Percentiles rank a stretch among this genome's conserved stretches.
phyloP scores from a whole-genome alignment of 2,113 vertebrate genomes.

The Labeo catla region DNA sequence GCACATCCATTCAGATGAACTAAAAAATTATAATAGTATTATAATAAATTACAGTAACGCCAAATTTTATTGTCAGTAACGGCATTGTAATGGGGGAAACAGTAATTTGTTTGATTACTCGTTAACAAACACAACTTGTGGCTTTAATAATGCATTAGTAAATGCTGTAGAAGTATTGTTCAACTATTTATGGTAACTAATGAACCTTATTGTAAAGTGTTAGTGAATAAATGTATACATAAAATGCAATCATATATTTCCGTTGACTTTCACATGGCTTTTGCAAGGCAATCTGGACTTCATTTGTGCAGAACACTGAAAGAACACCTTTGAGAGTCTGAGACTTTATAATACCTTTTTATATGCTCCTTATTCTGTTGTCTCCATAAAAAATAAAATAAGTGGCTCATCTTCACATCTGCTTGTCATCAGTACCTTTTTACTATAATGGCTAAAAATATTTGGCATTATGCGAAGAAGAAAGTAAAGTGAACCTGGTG shows the following conservation, averaged over 20 bases:
- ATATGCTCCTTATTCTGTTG: neutral
- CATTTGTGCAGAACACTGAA: neutral
- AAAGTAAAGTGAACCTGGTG: neutral
- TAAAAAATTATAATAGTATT: too few species aligned
- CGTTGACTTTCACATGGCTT: neutral
- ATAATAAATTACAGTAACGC: too few species aligned
- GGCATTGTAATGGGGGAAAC: too few species aligned
- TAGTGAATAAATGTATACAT: neutral
- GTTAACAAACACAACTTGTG: too few species aligned
- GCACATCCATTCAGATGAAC: too few species aligned
- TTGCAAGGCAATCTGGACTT: neutral
- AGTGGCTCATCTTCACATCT: neutral
- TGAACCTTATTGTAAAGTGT: too few species aligned
- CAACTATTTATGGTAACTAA: too few species aligned
- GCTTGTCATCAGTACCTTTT: neutral
- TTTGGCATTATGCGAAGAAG: neutral
- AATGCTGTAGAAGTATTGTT: too few species aligned
- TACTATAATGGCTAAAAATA: neutral
- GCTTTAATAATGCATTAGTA: too few species aligned
- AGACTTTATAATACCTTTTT: neutral
- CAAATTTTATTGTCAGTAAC: too few species aligned
- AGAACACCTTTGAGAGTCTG: neutral
- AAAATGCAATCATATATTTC: conserved; percentile 1
- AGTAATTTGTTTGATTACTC: too few species aligned
- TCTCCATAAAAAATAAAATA: neutral